These are phyloP conservation scores for Ectemnius lituratus DNA, from an alignment of 2,888 invertebrate species.

Conservation along the genomic window DNA sequence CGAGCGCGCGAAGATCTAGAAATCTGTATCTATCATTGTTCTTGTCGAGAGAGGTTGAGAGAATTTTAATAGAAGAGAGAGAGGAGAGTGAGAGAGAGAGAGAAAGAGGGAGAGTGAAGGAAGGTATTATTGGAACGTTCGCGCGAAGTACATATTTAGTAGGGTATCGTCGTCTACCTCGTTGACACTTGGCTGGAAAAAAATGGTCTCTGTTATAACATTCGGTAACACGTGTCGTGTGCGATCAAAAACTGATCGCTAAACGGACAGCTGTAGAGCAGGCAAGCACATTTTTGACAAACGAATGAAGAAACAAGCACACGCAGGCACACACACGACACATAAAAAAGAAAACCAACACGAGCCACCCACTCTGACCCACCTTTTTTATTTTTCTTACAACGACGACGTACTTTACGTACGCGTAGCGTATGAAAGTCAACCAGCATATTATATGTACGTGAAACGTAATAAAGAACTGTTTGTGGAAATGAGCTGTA, in stretches of 20 bases:
- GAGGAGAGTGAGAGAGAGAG: not conserved
- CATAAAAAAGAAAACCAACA: conserved; percentile 28
- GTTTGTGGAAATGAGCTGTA: conserved; percentile 48
- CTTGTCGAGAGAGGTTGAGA: conserved; percentile 21
- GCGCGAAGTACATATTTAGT: conserved; percentile 28
- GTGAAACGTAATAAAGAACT: conserved; percentile 62
- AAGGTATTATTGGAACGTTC: conserved; percentile 17
- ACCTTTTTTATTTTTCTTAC: conserved; percentile 64
- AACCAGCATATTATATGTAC: conserved; percentile 54
- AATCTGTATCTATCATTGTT: conserved; percentile 19
- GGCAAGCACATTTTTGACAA: conserved; percentile 18
- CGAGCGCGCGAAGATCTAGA: conserved; percentile 9
- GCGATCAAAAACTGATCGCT: conserved; percentile 7
- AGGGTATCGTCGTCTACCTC: conserved; percentile 48
- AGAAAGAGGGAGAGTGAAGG: not conserved
- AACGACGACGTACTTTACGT: conserved; percentile 58
- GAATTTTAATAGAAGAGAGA: conserved; percentile 13
- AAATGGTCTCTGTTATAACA: conserved; percentile 41
- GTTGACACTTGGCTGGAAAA: conserved; percentile 41
- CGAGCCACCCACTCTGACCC: conserved; percentile 21
- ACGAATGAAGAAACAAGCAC: not conserved
- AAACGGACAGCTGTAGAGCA: conserved; percentile 3
- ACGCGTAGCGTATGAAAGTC: conserved; percentile 59
- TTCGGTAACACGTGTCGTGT: too few relatives aligned
- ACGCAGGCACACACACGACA: not conserved